Percentiles rank a stretch among this genome's conserved stretches.
Evolutionary conservation across 2,888 invertebrate species (phyloP).

Genomic region (Urechis unicinctus): DNA sequence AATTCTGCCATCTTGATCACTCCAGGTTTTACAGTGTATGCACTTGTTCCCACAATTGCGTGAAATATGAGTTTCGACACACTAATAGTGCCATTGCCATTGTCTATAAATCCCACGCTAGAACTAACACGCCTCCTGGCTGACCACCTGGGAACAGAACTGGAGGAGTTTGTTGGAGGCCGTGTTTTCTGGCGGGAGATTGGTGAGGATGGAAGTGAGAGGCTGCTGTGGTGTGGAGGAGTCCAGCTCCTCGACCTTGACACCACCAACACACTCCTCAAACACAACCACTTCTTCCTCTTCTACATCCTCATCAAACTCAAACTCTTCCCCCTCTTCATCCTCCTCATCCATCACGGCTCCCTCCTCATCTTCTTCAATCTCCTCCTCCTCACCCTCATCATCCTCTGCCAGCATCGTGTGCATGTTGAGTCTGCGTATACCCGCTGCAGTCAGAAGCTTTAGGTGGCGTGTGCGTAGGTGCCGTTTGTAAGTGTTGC

Average conservation of each 20-base stretch:
- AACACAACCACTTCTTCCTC: no score
- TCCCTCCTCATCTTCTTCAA: neutral
- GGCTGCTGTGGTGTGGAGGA: no score
- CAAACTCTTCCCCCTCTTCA: no score
- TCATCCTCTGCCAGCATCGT: neutral
- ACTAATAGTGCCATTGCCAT: no score
- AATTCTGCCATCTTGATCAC: no score
- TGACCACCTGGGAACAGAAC: neutral
- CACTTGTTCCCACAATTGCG: no score
- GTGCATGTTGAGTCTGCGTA: neutral
- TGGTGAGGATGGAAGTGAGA: neutral
- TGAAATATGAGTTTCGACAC: no score
- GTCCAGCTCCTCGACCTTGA: neutral
- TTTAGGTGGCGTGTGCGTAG: conserved; percentile 58
- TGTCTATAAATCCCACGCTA: no score
- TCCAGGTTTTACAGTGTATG: no score
- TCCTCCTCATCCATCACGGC: neutral
- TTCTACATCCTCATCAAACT: neutral
- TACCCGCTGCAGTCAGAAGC: neutral
- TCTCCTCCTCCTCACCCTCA: neutral
- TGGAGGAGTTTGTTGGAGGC: neutral
- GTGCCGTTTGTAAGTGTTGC: conserved; percentile 60
- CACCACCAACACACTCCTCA: no score
- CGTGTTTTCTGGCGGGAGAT: neutral
- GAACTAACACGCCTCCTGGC: neutral